Conservation (phyloP, 2,113 vertebrate genomes). For the Gobio gobio region DNA sequence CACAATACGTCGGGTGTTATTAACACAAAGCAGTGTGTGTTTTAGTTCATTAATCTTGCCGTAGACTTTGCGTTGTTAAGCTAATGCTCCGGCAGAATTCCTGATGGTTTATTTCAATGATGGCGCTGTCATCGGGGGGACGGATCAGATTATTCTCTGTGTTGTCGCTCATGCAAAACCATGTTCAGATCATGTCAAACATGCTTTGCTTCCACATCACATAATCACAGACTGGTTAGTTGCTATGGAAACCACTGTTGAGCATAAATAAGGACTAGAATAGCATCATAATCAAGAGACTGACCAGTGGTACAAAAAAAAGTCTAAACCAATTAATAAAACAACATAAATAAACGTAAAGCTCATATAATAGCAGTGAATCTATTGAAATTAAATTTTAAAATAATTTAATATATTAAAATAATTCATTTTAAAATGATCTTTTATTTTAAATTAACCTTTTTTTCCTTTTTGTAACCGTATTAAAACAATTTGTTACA, state of each 20-base stretch:
- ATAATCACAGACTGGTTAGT: slow-evolving; percentile 48
- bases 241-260: slow-evolving; percentile 58
- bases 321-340: neutral
- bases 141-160: neutral
- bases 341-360: neutral
- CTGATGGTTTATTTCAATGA: neutral
- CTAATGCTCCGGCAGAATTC: neutral
- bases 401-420: too few species aligned
- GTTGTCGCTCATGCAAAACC: slow-evolving; percentile 18
- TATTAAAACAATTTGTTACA: too few species aligned
- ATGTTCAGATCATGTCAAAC: slow-evolving; percentile 34
- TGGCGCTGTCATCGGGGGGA: neutral
- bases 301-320: neutral
- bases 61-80: neutral
- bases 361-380: neutral
- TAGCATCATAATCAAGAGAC: neutral
- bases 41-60: neutral
- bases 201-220: neutral
- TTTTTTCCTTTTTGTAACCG: too few species aligned
- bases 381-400: neutral
- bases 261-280: neutral
- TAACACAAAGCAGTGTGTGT: neutral
- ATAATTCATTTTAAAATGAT: too few species aligned
- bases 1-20: neutral
- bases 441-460: too few species aligned